Evolutionary conservation across 2,113 vertebrate species (phyloP).

Genomic region (Colaptes auratus): DNA sequence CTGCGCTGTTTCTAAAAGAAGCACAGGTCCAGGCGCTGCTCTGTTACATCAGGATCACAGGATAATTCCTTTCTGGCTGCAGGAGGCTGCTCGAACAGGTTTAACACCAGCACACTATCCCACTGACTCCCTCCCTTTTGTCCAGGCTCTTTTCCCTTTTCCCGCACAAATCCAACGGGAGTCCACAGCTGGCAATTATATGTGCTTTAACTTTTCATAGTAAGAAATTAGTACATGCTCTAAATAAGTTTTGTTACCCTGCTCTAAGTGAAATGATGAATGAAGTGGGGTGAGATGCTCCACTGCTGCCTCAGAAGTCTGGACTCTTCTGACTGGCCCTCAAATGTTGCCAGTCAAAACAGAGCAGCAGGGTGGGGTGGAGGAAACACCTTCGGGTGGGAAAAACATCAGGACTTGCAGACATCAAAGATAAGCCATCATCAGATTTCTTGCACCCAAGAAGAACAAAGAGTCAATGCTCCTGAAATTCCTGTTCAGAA

Average conservation of each 20-base stretch:
- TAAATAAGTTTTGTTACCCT: background rate
- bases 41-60: slow-evolving; percentile 3
- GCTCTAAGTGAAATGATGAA: background rate
- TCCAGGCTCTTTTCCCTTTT: background rate
- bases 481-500: slow-evolving; percentile 58
- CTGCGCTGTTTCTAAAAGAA: slow-evolving; percentile 22
- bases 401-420: slow-evolving; percentile 42
- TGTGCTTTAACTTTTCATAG: slow-evolving; percentile 10
- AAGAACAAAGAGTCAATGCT: slow-evolving; percentile 52
- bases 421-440: slow-evolving; percentile 56
- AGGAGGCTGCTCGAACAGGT: slow-evolving; percentile 26
- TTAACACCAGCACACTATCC: background rate
- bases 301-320: background rate
- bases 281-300: background rate
- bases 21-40: background rate
- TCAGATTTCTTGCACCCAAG: slow-evolving; percentile 37
- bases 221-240: background rate
- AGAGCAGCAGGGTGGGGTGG: background rate
- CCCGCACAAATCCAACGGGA: background rate
- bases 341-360: slow-evolving; percentile 26
- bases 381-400: slow-evolving; percentile 48
- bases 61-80: background rate
- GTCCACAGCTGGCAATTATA: background rate
- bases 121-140: slow-evolving; percentile 18
- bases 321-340: background rate